Evolutionary conservation across 2,113 vertebrate genomes (phyloP).

Genomic region (Datnioides undecimradiatus): DNA sequence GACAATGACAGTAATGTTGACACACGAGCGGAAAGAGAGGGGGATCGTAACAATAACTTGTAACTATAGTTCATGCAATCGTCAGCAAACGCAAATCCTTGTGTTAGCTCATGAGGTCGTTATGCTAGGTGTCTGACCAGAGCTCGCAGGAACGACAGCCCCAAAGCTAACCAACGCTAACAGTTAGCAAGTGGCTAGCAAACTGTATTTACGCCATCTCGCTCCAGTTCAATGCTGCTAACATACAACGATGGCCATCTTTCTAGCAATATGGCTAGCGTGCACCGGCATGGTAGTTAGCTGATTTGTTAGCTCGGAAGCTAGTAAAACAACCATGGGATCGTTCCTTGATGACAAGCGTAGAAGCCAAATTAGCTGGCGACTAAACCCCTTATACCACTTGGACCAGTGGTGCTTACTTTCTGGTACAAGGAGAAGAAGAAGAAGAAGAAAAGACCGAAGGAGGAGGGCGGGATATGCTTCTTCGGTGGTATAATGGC

Average conservation of each 20-base stretch:
- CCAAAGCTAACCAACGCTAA: constrained; percentile 4
- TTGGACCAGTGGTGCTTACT: constrained; percentile 67
- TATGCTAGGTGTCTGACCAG: background rate
- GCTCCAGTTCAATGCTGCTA: constrained; percentile 17
- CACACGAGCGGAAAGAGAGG: background rate
- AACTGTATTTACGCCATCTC: background rate
- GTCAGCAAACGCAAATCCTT: fast-evolving
- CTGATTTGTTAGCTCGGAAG: constrained; percentile 28
- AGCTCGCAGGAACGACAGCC: background rate
- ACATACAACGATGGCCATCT: constrained; percentile 68
- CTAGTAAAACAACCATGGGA: background rate
- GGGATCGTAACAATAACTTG: background rate
- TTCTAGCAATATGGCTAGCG: constrained; percentile 58
- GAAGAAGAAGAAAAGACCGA: constrained; percentile 75
- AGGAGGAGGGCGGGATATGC: constrained; percentile 81
- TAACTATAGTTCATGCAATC: background rate
- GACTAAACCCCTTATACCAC: constrained; percentile 41
- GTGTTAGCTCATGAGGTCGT: background rate
- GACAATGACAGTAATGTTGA: background rate
- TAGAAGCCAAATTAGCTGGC: constrained; percentile 8
- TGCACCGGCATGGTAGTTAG: constrained; percentile 24
- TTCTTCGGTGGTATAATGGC: constrained; percentile 88
- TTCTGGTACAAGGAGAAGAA: constrained; percentile 52
- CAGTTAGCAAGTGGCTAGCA: background rate
- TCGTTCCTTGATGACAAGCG: background rate